A percentile compares a stretch with the other conserved stretches of the same genome.
These are phyloP conservation scores for Erpetoichthys calabaricus DNA, from an alignment of 2,797 vertebrate species.

Conservation along the genomic window DNA sequence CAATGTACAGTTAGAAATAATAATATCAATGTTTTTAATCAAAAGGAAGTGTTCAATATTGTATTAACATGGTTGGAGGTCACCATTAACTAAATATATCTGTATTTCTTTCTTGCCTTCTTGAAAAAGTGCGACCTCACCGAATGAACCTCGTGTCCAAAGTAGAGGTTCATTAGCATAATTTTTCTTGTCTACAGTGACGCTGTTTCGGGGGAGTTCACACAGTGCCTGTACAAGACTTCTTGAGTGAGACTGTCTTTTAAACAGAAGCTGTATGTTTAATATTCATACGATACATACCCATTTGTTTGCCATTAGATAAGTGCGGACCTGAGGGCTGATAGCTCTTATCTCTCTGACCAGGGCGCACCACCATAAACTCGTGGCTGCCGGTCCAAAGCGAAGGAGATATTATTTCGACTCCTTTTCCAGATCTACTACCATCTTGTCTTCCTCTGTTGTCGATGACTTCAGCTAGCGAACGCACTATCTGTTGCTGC, in stretches of 20 bases:
- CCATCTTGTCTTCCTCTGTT: conserved; percentile 44
- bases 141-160: conserved; percentile 45
- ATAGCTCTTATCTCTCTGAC: conserved; percentile 60
- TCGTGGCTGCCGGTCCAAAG: conserved; percentile 50
- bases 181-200: conserved; percentile 90
- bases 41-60: too few relatives aligned
- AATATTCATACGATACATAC: conserved; percentile 72
- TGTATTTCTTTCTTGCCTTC: conserved; percentile 2
- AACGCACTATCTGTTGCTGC: conserved; percentile 36
- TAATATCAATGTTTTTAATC: too few relatives aligned
- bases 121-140: conserved; percentile 35
- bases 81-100: too few relatives aligned
- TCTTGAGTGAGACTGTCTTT: conserved; percentile 48
- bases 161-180: conserved; percentile 85
- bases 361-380: conserved; percentile 51
- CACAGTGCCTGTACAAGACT: conserved; percentile 45
- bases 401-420: conserved; percentile 33
- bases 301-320: conserved; percentile 49
- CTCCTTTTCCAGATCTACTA: conserved; percentile 24
- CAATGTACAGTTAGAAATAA: too few relatives aligned
- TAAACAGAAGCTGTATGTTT: conserved; percentile 47
- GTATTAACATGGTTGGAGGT: too few relatives aligned
- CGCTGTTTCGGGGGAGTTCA: conserved; percentile 72
- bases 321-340: conserved; percentile 44
- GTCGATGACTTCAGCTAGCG: conserved; percentile 44